Conservation (phyloP, 2,113 vertebrate species). For the Pterocles orientalis region DNA sequence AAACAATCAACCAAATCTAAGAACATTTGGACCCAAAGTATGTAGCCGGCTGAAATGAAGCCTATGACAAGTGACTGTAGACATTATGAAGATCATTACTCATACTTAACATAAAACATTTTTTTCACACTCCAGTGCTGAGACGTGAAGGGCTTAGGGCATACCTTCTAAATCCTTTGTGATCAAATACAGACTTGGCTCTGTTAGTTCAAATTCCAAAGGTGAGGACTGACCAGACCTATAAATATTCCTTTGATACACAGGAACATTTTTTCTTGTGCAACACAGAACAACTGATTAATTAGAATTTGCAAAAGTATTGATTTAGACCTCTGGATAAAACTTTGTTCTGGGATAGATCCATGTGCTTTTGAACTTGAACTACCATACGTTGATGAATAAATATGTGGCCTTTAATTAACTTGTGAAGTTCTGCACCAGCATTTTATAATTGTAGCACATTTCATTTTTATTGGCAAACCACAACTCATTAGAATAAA, state of each 20-base stretch:
- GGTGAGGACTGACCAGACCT: neutral
- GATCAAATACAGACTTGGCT: neutral
- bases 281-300: neutral
- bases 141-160: neutral
- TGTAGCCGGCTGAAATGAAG: neutral
- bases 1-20: neutral
- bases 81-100: neutral
- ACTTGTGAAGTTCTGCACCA: neutral
- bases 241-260: neutral
- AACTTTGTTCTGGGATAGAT: neutral
- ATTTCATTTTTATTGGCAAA: conserved; percentile 26
- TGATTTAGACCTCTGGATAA: neutral
- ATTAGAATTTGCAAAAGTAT: neutral
- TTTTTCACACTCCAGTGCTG: neutral
- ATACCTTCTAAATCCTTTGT: neutral
- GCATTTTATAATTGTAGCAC: neutral
- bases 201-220: neutral
- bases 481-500: neutral
- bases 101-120: neutral
- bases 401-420: neutral
- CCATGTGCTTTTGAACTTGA: neutral
- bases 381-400: neutral
- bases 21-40: neutral
- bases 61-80: neutral
- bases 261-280: neutral